Conservation (phyloP, 2,113 vertebrate species). For the Dasyurus viverrinus region DNA sequence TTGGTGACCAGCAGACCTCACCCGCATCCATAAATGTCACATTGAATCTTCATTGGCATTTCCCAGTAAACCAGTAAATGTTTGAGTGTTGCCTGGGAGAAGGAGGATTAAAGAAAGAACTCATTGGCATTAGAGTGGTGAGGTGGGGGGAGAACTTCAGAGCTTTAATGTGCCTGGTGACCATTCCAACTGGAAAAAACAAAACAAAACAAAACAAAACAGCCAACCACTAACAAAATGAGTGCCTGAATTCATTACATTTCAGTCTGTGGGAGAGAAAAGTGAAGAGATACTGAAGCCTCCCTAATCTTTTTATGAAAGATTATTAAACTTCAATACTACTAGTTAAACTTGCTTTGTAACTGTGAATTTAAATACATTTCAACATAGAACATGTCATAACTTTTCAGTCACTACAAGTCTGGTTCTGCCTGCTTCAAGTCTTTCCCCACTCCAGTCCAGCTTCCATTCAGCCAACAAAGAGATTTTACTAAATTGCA, state of each 20-base stretch:
- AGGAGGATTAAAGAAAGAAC: background rate
- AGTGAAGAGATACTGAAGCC: background rate
- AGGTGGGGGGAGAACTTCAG: background rate
- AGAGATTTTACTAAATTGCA: background rate
- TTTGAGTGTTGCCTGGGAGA: background rate
- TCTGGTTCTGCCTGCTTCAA: background rate
- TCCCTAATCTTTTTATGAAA: background rate
- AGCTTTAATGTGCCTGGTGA: background rate
- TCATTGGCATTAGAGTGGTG: background rate
- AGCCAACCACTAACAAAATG: background rate
- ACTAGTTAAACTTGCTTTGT: background rate
- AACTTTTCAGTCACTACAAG: background rate
- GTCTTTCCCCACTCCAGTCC: background rate
- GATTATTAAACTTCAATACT: background rate
- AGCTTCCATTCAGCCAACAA: background rate
- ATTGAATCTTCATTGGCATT: background rate
- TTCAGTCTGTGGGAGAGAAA: background rate
- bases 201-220: background rate
- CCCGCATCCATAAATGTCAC: background rate
- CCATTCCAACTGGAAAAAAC: background rate
- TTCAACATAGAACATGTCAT: background rate
- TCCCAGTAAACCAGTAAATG: background rate
- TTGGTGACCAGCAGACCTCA: fast-evolving
- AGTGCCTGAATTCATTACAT: background rate
- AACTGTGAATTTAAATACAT: background rate